phyloP scores from a whole-genome alignment of 1,140 invertebrate genomes.

The Drosophila leontia region DNA sequence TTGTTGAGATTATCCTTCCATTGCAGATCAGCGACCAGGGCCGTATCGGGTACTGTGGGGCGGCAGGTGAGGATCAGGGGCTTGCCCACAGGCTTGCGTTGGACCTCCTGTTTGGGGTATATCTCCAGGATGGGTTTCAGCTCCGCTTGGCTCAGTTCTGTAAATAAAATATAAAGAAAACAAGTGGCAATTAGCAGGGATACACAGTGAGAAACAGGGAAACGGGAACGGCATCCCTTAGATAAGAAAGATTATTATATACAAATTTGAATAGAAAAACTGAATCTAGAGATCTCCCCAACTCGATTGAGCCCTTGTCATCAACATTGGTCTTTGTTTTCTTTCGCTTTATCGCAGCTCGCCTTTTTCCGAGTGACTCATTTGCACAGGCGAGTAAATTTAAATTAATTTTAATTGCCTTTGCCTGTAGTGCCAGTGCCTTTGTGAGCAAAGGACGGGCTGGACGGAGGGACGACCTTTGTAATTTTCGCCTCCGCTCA shows the following conservation, averaged over 20 bases:
- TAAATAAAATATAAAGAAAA: conserved; percentile 19
- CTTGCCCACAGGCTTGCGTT: conserved; percentile 89
- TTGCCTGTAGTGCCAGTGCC: conserved; percentile 22
- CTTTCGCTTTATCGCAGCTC: conserved; percentile 34
- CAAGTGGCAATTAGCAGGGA: conserved; percentile 1
- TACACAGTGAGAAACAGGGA: conserved; percentile 1
- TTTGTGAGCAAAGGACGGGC: conserved; percentile 1
- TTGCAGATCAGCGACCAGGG: conserved; percentile 88
- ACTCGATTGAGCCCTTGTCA: conserved; percentile 10
- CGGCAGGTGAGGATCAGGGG: conserved; percentile 90
- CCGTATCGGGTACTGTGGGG: conserved; percentile 87
- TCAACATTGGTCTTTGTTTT: conserved; percentile 24
- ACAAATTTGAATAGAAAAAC: background rate
- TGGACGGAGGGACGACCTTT: conserved; percentile 19
- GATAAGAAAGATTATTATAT: background rate
- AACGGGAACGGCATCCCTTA: background rate
- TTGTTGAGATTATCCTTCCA: conserved; percentile 90
- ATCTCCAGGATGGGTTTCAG: conserved; percentile 87
- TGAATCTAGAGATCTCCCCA: background rate
- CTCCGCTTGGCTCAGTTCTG: conserved; percentile 72
- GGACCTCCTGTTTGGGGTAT: conserved; percentile 87
- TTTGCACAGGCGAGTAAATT: conserved; percentile 69
- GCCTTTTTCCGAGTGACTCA: conserved; percentile 47
- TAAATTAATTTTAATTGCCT: conserved; percentile 82
- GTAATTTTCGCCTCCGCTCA: conserved; percentile 52